These are phyloP conservation scores for Diprion similis DNA, from an alignment of 1,140 invertebrate species.

Conservation along the genomic window DNA sequence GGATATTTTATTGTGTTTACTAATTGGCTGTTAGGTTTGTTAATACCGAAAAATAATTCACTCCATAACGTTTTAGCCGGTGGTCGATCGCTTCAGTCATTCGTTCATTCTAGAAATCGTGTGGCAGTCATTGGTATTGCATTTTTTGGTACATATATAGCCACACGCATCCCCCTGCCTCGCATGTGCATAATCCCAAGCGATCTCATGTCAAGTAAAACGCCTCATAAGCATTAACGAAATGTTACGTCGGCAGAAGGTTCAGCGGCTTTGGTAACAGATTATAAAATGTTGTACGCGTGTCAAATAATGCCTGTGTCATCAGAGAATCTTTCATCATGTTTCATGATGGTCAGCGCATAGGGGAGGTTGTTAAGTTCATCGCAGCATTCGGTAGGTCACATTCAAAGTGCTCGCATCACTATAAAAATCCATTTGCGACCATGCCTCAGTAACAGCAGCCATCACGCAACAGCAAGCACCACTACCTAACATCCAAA, in stretches of 20 bases:
- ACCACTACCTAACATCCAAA: not conserved
- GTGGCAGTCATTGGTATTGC: not conserved
- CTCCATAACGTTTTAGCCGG: not conserved
- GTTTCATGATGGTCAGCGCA: not conserved
- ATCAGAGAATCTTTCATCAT: not conserved
- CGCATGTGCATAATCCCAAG: conserved; percentile 13
- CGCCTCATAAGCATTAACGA: not conserved
- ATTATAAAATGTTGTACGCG: not conserved
- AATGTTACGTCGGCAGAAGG: not conserved
- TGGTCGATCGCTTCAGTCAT: conserved; percentile 10
- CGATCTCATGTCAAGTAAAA: not conserved
- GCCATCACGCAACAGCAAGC: not conserved
- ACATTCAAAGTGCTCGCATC: not conserved
- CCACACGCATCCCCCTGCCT: not conserved
- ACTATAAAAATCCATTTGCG: not conserved
- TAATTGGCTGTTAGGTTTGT: conserved; percentile 56
- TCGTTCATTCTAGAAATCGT: conserved; percentile 9
- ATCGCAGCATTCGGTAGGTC: not conserved
- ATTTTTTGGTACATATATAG: not conserved
- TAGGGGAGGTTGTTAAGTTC: not conserved
- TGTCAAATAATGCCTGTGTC: not conserved
- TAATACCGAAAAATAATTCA: conserved; percentile 32
- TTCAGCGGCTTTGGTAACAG: not conserved
- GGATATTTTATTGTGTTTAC: conserved; percentile 35
- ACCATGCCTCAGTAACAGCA: not conserved